These are phyloP conservation scores for Phylloscopus collybita DNA, from an alignment of 2,797 vertebrate species.

Conservation along the genomic window DNA sequence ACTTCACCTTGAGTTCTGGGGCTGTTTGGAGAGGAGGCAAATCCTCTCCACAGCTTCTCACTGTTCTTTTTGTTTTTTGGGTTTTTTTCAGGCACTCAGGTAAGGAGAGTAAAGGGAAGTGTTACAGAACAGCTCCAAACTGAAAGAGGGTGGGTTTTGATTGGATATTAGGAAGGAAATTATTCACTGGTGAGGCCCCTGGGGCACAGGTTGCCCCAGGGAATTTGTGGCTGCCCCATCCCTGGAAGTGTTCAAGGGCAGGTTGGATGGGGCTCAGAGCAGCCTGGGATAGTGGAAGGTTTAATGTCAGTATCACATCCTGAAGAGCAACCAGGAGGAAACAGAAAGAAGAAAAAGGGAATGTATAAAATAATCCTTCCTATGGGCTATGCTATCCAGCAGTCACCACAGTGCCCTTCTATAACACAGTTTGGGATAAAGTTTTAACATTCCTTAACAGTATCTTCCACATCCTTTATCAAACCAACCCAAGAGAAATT, in stretches of 20 bases:
- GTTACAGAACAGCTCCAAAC: not conserved
- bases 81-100: no score
- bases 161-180: not conserved
- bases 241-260: not conserved
- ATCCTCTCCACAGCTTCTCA: not conserved
- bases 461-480: not conserved
- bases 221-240: not conserved
- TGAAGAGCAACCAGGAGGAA: not conserved
- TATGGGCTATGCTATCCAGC: not conserved
- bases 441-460: not conserved
- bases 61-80: no score
- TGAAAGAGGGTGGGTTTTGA: not conserved
- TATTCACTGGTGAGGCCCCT: not conserved
- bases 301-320: not conserved
- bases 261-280: not conserved
- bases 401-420: not conserved
- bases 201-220: not conserved
- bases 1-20: not conserved
- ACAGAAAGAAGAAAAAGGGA: not conserved
- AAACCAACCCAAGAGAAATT: not conserved
- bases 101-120: not conserved
- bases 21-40: not conserved
- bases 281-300: rapidly evolving
- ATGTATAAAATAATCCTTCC: not conserved
- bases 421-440: not conserved